Evolutionary conservation across 92 coral and sea anemone genomes (phyloP).

Genomic region (Scolanthus callimorphus): DNA sequence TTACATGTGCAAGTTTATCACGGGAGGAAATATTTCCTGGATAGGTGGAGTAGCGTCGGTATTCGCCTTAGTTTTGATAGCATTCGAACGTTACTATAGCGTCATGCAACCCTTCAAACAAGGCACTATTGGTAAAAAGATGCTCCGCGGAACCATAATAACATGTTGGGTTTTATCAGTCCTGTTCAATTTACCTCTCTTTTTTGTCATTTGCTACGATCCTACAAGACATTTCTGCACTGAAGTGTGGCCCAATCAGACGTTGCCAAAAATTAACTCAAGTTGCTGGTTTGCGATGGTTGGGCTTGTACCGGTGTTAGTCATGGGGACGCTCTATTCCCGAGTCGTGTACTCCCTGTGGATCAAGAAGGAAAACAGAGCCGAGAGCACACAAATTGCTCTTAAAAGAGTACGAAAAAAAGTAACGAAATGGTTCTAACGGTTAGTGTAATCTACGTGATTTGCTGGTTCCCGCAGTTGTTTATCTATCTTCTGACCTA

Average conservation of each 20-base stretch:
- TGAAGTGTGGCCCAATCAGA: slow-evolving; percentile 37
- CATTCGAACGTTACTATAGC: slow-evolving; percentile 29
- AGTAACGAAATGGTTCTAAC: slow-evolving; percentile 50
- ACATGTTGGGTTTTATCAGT: slow-evolving; percentile 50
- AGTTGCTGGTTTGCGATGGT: slow-evolving; percentile 26
- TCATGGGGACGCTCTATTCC: slow-evolving; percentile 36
- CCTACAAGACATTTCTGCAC: slow-evolving; percentile 16
- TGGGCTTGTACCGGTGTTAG: slow-evolving; percentile 31
- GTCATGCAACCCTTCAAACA: slow-evolving; percentile 14
- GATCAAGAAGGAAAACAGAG: slow-evolving; percentile 31
- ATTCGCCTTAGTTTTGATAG: slow-evolving; percentile 23
- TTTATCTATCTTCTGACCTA: slow-evolving; percentile 40
- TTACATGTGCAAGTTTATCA: slow-evolving; percentile 20
- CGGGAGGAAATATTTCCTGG: slow-evolving; percentile 36
- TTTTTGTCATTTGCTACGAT: slow-evolving; percentile 33
- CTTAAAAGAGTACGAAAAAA: slow-evolving; percentile 45
- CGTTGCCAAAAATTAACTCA: slow-evolving; percentile 14
- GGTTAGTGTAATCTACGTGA: slow-evolving; percentile 47
- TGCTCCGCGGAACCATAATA: slow-evolving; percentile 6
- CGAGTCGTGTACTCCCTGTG: slow-evolving; percentile 38
- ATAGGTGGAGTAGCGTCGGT: slow-evolving; percentile 29
- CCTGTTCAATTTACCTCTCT: slow-evolving; percentile 26
- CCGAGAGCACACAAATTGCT: slow-evolving; percentile 18
- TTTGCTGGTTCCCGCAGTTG: slow-evolving; percentile 61
- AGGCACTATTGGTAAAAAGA: slow-evolving; percentile 3